Percentiles rank a stretch among this genome's conserved stretches.
phyloP scores from a whole-genome alignment of 2,113 vertebrate genomes.

The Amphilophus citrinellus region DNA sequence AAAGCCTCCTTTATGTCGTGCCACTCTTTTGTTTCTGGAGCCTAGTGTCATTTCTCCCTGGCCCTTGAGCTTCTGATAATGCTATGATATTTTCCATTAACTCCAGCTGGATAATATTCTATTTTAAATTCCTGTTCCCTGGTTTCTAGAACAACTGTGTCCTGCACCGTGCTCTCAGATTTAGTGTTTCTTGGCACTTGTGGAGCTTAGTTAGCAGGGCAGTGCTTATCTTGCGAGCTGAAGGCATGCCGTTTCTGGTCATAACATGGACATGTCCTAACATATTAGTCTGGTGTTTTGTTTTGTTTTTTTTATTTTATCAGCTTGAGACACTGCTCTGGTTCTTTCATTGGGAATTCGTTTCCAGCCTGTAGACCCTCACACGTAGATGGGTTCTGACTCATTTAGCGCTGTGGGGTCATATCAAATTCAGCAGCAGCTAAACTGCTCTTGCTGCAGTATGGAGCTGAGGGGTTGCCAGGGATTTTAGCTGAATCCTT shows the following conservation, averaged over 20 bases:
- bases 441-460: slow-evolving; percentile 1
- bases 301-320: background rate
- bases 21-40: background rate
- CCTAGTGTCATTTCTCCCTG: background rate
- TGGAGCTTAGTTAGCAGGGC: background rate
- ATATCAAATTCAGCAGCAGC: background rate
- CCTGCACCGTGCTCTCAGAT: background rate
- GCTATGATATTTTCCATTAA: background rate
- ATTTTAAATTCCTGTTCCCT: background rate
- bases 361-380: background rate
- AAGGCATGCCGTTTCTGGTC: background rate
- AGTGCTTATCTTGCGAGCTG: background rate
- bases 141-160: background rate
- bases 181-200: background rate
- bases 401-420: background rate
- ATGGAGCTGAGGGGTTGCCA: background rate
- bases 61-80: background rate
- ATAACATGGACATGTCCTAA: slow-evolving; percentile 1
- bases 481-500: background rate
- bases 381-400: background rate
- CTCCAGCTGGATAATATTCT: background rate
- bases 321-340: background rate
- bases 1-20: background rate
- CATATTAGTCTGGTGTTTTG: background rate
- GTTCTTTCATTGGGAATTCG: background rate